Conservation (phyloP, 2,113 vertebrate genomes). For the Arothron firmamentum region DNA sequence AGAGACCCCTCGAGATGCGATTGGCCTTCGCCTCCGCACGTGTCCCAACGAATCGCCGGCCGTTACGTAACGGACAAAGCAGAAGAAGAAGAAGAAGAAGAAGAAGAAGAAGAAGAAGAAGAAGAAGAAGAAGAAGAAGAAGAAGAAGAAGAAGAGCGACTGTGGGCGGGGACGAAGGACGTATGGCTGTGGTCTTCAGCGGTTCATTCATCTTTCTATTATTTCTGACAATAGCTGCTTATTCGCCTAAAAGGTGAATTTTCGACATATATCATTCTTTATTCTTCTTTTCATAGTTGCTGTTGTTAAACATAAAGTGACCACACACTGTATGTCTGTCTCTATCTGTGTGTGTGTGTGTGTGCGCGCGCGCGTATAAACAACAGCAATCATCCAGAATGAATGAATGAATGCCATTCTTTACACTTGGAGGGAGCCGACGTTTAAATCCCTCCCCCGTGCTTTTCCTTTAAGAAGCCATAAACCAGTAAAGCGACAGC, state of each 20-base stretch:
- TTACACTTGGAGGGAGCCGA: too few relatives aligned
- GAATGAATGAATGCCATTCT: too few relatives aligned
- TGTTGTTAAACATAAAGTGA: too few relatives aligned
- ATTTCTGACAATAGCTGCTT: too few relatives aligned
- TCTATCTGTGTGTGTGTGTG: background rate
- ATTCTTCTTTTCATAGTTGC: too few relatives aligned
- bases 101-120: fast-evolving
- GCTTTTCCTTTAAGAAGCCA: too few relatives aligned
- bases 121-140: fast-evolving
- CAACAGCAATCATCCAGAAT: background rate
- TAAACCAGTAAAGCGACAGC: background rate
- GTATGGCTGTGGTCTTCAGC: background rate
- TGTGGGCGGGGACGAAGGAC: background rate
- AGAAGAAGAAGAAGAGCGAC: background rate
- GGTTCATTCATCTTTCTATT: constrained; percentile 27
- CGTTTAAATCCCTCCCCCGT: too few relatives aligned
- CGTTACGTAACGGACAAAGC: constrained; percentile 41
- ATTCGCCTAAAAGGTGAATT: too few relatives aligned
- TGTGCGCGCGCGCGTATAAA: background rate
- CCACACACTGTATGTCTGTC: background rate
- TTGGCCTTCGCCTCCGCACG: constrained; percentile 49
- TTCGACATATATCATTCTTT: too few relatives aligned
- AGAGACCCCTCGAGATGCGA: constrained; percentile 9
- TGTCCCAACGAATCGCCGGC: constrained; percentile 41
- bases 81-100: background rate